These are phyloP conservation scores for Peromyscus melanophrys DNA, from an alignment of 2,797 vertebrate genomes.

Conservation along the genomic window DNA sequence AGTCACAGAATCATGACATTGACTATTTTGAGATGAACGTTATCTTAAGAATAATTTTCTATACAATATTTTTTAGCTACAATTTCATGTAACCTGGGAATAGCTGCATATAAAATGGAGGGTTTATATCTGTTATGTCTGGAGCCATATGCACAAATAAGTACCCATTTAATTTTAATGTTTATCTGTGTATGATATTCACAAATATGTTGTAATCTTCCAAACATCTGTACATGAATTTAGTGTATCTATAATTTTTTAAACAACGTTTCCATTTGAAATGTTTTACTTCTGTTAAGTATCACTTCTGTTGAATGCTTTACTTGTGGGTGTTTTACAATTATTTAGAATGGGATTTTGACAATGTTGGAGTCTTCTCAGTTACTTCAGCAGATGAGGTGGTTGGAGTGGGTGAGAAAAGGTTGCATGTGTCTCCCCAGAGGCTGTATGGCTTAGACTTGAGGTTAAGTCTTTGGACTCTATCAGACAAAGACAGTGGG, in stretches of 20 bases:
- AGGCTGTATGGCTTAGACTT: not conserved
- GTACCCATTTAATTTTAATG: not conserved
- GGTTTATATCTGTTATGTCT: not conserved
- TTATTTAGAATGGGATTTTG: not conserved
- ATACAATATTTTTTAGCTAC: not conserved
- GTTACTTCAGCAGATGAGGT: not conserved
- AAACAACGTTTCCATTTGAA: not conserved
- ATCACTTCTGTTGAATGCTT: not conserved
- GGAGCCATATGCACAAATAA: not conserved
- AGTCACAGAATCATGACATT: not conserved
- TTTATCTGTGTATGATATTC: conserved; percentile 3
- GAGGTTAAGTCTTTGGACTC: not conserved
- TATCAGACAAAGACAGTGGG: not conserved
- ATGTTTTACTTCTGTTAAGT: not conserved
- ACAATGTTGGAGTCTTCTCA: not conserved
- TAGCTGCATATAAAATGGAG: not conserved
- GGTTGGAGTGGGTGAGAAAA: not conserved
- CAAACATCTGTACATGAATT: not conserved
- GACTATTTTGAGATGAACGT: not conserved
- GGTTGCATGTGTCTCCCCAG: not conserved
- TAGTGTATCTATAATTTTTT: conserved; percentile 3
- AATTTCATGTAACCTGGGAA: not conserved
- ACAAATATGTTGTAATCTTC: not conserved
- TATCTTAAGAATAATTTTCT: not conserved
- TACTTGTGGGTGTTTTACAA: not conserved